Evolutionary conservation across 2,113 vertebrate genomes (phyloP).

Genomic region (Butastur rufipennis): DNA sequence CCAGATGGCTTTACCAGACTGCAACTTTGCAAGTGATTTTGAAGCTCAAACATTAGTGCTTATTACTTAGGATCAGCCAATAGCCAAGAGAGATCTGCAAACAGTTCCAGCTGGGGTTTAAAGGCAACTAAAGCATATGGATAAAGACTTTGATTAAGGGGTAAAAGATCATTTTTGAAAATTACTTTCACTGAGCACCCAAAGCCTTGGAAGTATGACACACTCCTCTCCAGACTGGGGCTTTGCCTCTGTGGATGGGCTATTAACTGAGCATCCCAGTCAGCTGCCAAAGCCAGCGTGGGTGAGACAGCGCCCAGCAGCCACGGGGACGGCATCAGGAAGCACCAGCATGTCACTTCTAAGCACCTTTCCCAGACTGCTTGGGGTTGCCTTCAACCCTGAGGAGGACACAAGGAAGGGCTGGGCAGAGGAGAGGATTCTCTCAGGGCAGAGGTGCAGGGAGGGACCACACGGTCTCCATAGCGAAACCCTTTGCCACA

Average conservation of each 20-base stretch:
- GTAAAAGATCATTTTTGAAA: constrained; percentile 13
- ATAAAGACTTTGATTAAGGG: constrained; percentile 56
- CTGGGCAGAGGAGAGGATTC: not conserved
- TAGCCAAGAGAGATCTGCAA: not conserved
- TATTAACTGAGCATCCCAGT: not conserved
- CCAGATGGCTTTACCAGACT: constrained; percentile 55
- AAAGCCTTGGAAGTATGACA: not conserved
- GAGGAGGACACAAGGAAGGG: not conserved
- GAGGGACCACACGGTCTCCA: not conserved
- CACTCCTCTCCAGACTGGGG: fast-evolving
- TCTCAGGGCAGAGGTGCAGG: not conserved
- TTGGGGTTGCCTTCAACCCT: not conserved
- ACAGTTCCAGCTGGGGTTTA: constrained; percentile 21
- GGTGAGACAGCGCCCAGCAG: fast-evolving
- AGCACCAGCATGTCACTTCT: not conserved
- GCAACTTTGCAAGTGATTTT: constrained; percentile 33
- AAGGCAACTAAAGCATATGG: constrained; percentile 24
- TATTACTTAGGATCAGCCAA: constrained; percentile 44
- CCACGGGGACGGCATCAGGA: fast-evolving
- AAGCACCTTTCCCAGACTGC: not conserved
- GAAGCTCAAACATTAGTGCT: constrained; percentile 38
- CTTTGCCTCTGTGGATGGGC: not conserved
- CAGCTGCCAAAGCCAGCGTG: not conserved
- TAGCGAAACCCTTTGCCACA: not conserved
- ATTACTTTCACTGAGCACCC: not conserved